Evolutionary conservation across 2,113 vertebrate species (phyloP), one percentile per base, ranked within the genome.

Genomic region (Edolisoma coerulescens): DNA sequence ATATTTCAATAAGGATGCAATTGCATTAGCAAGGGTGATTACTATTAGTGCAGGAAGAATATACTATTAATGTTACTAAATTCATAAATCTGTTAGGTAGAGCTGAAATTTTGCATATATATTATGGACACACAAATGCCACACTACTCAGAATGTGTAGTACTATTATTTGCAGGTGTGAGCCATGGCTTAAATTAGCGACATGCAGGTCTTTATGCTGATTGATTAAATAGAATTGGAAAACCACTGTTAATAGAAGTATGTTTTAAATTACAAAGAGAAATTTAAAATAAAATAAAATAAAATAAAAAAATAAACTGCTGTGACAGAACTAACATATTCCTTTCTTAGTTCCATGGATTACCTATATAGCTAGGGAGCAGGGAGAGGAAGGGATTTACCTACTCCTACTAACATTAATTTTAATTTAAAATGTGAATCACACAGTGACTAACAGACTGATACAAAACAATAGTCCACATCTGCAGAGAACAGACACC

Each of bases 351-450:
- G 59, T 76, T 80, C 11, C 33, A 50, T 3, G 8, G 13, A 61
- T 39, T 63, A 68, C 9, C 8, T 59, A 32, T 10, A 39, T 3
- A 81, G 24, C 30, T 61, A 44, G 18, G 21, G 10, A 65, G 21
- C 8, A 64, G 13, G 2, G 5, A 18, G 14, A 63, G 8, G 45
- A 87, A 71, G 10, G 10, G 11, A 78, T 78, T 69, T 64, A 89
- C 26, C 22, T 39, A 44, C 6, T 85, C 49, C 20, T n/a, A 18
- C 6, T 59, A 82, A 67, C 0, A 0, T 26, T 67, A 59, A 52
- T 41, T 82, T 87, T 75, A 35, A 79, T 26, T 76, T 35, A 49
- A 85, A 90, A 77, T 21, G 4, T 16, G 53, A 65, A 82, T 49
- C 13, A 61, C 8, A 91, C 16, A 68, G 23, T 6, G 6, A 73